Evolutionary conservation across 2,888 invertebrate genomes (phyloP), one percentile per base, ranked within the genome.

Genomic region (Suillia variegata): DNA sequence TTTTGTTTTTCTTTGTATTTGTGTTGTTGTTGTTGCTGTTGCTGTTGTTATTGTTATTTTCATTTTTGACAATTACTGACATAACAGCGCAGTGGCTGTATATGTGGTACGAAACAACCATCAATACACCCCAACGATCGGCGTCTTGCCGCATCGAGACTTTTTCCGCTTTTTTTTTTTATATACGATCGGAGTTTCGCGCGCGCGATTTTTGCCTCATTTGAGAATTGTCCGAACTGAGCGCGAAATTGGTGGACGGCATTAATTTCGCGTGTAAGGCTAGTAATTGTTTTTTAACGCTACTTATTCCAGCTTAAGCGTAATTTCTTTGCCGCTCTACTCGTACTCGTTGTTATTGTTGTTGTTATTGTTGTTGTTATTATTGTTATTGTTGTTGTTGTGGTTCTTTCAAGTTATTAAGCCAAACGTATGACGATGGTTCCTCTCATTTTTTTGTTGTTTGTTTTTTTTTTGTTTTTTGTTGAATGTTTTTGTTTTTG

Each of bases 281-380:
- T 56, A 50, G 67, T 67, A 66, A 67, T 67, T 67, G 66, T 66
- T 66, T 66, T 66, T 67, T 67, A 62, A 67, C 67, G 67, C 67
- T 66, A 66, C 66, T 66, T 65, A 58, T 54, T 54, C 54, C 57
- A 33, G 48, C 49, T 53, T 42, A 26, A 50, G 42, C 56, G 34
- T 48, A n/a, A 24, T 45, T 26, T 26, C 6, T 5, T 26, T 38
- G 38, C 20, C 13, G 13, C 26, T 24, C 45, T 33, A 17, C 47
- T 47, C 15, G 26, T n/a, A n/a, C n/a, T 26, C 26, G 26, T 26
- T 26, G 26, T n/a, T n/a, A n/a, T n/a, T n/a, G n/a, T n/a, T n/a
- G n/a, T n/a, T n/a, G n/a, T n/a, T n/a, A n/a, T n/a, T n/a, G n/a
- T n/a, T n/a, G n/a, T n/a, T n/a, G n/a, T n/a, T n/a, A n/a, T n/a